Evolutionary conservation across 1,140 invertebrate genomes (phyloP).

Genomic region (Drosophila rhopaloa): DNA sequence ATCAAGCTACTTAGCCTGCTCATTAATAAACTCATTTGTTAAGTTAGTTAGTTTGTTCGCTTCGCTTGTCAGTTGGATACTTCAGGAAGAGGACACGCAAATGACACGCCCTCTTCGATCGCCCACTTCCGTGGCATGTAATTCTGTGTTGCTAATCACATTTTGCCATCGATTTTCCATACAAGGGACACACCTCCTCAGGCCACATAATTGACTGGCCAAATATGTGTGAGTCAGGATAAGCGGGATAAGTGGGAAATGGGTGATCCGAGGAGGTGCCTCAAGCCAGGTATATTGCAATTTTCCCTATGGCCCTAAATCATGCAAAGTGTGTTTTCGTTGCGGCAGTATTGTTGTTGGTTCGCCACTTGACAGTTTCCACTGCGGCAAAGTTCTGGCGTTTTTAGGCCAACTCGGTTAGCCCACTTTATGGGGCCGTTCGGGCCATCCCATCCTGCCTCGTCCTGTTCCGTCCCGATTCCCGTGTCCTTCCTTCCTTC

Average conservation of each 20-base stretch:
- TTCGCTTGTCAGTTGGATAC: slow-evolving; percentile 14
- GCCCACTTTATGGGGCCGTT: slow-evolving; percentile 63
- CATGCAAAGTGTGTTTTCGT: slow-evolving; percentile 68
- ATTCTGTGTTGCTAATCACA: slow-evolving; percentile 65
- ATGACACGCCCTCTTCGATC: slow-evolving; percentile 19
- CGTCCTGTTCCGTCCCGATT: slow-evolving; percentile 5
- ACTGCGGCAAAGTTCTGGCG: slow-evolving; percentile 71
- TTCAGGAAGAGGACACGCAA: slow-evolving; percentile 44
- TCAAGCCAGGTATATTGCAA: slow-evolving; percentile 44
- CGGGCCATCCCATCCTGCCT: slow-evolving; percentile 10
- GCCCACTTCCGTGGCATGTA: slow-evolving; percentile 19
- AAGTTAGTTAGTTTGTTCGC: slow-evolving; percentile 49
- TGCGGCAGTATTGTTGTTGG: slow-evolving; percentile 59
- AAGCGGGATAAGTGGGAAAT: slow-evolving; percentile 11
- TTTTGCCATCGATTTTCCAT: slow-evolving; percentile 70
- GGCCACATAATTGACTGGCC: slow-evolving; percentile 35
- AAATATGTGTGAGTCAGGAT: slow-evolving; percentile 40
- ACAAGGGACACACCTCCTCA: slow-evolving; percentile 44
- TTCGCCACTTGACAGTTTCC: slow-evolving; percentile 55
- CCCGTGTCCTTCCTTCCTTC: slow-evolving; percentile 10
- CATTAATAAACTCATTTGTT: slow-evolving; percentile 81
- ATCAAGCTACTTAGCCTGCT: slow-evolving; percentile 52
- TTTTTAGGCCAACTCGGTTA: slow-evolving; percentile 77
- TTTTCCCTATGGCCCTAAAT: slow-evolving; percentile 66
- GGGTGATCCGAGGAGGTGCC: slow-evolving; percentile 2